Evolutionary conservation across 1,140 invertebrate species (phyloP).

Genomic region (Magallana ariakensis): DNA sequence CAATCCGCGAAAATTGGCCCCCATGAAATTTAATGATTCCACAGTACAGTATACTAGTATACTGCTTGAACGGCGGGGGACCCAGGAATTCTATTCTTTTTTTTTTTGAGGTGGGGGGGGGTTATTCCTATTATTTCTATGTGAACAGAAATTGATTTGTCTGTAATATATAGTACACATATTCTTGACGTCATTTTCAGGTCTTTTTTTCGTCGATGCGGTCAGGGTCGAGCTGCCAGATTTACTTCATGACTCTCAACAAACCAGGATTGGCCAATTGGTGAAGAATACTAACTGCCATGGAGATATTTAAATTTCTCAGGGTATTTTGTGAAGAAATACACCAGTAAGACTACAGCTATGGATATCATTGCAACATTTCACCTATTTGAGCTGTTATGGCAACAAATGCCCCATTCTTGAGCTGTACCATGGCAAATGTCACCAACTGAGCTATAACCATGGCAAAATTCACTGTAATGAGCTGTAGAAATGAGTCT

Average conservation of each 20-base stretch:
- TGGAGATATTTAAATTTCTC: conserved; percentile 16
- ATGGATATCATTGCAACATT: not conserved
- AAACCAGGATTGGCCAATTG: conserved; percentile 99
- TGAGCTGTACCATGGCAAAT: too few species aligned
- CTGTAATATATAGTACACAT: too few species aligned
- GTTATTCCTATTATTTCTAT: too few species aligned
- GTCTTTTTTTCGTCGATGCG: conserved; percentile 99
- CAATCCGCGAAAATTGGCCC: too few species aligned
- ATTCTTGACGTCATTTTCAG: conserved; percentile 78
- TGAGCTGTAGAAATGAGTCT: not conserved
- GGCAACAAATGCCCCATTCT: not conserved
- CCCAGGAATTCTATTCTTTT: too few species aligned
- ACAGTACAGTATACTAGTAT: too few species aligned
- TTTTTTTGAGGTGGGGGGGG: too few species aligned
- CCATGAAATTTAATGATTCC: too few species aligned
- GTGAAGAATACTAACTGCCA: conserved; percentile 81
- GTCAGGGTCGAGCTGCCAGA: conserved; percentile 97
- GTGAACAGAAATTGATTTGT: too few species aligned
- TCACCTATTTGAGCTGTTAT: not conserved
- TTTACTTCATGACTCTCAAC: conserved; percentile 99
- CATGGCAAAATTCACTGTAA: too few species aligned
- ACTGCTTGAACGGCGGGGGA: too few species aligned
- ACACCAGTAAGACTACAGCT: not conserved
- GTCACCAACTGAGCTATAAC: too few species aligned
- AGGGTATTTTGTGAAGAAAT: conserved; percentile 29